phyloP scores from a whole-genome alignment of 2,113 vertebrate genomes.

The Dascyllus trimaculatus region DNA sequence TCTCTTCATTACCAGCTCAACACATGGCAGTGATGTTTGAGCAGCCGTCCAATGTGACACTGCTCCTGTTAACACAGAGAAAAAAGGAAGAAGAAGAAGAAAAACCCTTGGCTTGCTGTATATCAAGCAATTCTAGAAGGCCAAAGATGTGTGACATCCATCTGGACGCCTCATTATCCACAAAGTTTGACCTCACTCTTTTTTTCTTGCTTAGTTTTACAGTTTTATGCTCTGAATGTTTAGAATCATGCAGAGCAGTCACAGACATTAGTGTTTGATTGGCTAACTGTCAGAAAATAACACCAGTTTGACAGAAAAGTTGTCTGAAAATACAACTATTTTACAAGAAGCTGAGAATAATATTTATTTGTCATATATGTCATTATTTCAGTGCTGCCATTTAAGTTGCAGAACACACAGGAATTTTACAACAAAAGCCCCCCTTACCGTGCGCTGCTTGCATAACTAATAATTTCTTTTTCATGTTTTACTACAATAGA shows the following conservation, averaged over 20 bases:
- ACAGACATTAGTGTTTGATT: not conserved
- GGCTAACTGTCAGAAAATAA: not conserved
- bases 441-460: not conserved
- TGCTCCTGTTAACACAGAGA: slow-evolving; percentile 49
- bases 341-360: not conserved
- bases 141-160: slow-evolving; percentile 21
- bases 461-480: slow-evolving; percentile 33
- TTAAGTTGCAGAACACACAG: slow-evolving; percentile 30
- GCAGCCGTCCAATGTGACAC: slow-evolving; percentile 28
- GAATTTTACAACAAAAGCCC: slow-evolving; percentile 20
- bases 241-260: slow-evolving; percentile 7
- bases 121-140: slow-evolving; percentile 24
- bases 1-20: slow-evolving; percentile 41
- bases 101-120: slow-evolving; percentile 15
- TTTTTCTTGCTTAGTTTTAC: slow-evolving; percentile 11
- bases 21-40: slow-evolving; percentile 32
- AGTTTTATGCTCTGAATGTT: slow-evolving; percentile 12
- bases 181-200: slow-evolving; percentile 31
- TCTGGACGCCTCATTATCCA: slow-evolving; percentile 48
- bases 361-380: not conserved
- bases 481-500: slow-evolving; percentile 40
- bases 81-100: not conserved
- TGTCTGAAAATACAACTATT: not conserved
- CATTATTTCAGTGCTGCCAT: not conserved
- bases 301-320: not conserved